Conservation (phyloP, 2,797 vertebrate genomes). For the Alcedo atthis region DNA sequence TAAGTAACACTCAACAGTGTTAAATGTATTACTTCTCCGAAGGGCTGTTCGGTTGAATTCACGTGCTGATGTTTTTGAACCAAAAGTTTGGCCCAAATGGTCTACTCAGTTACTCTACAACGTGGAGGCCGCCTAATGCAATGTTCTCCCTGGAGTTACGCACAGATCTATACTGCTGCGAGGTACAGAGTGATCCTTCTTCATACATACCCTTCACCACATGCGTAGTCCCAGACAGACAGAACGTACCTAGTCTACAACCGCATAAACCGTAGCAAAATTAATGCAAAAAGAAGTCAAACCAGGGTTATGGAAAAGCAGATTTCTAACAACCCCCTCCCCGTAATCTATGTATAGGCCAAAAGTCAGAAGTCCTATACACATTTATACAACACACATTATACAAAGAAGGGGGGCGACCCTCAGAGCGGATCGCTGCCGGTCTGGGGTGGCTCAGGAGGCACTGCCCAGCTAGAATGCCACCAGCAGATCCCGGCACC, state of each 20-base stretch:
- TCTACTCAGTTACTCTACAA: not conserved
- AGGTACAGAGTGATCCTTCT: not conserved
- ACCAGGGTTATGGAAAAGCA: no score
- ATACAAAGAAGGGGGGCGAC: accelerated
- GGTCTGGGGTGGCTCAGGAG: no score
- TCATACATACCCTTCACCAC: accelerated
- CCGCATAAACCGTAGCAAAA: accelerated
- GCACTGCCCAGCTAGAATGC: no score
- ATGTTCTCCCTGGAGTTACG: not conserved
- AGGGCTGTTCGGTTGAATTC: not conserved
- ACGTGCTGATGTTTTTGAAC: not conserved
- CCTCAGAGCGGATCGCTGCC: not conserved
- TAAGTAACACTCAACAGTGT: not conserved
- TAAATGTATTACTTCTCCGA: not conserved
- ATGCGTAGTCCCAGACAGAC: accelerated
- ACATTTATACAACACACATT: accelerated
- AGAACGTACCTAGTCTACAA: not conserved
- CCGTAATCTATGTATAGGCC: accelerated
- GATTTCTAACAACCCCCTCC: no score
- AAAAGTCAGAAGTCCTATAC: accelerated
- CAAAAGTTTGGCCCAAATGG: not conserved
- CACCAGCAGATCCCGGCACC: not conserved
- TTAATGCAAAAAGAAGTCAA: not conserved
- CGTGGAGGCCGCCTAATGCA: not conserved
- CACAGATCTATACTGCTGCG: accelerated